Conservation (phyloP, 2,888 invertebrate species). For the Erebia epiphron region DNA sequence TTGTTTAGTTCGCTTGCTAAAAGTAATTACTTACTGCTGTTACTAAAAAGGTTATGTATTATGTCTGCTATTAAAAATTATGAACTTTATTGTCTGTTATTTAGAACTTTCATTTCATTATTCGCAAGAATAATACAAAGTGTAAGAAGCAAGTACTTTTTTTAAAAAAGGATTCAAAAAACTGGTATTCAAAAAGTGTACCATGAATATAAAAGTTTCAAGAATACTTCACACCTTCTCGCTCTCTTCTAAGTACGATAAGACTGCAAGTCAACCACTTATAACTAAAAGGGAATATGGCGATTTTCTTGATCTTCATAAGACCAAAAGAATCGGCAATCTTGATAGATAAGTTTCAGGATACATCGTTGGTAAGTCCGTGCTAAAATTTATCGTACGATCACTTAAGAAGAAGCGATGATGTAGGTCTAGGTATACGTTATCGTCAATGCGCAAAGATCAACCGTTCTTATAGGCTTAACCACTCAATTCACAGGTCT, state of each 20-base stretch:
- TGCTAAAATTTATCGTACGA: background rate
- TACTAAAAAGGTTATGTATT: no score
- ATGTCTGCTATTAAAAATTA: no score
- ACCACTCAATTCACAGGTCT: no score
- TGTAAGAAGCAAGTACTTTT: no score
- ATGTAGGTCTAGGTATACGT: no score
- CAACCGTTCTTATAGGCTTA: no score
- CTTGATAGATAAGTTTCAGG: background rate
- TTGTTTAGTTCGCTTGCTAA: slow-evolving; percentile 1
- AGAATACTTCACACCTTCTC: slow-evolving; percentile 2
- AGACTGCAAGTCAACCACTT: slow-evolving; percentile 1
- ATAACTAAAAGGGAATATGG: background rate
- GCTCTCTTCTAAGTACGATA: slow-evolving; percentile 3
- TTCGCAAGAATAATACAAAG: no score
- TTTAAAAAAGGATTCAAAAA: background rate
- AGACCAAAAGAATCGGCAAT: background rate
- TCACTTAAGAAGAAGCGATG: no score
- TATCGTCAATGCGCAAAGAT: no score
- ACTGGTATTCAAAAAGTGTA: background rate
- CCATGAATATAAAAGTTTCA: background rate
- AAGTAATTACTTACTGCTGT: slow-evolving; percentile 9
- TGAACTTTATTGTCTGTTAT: no score
- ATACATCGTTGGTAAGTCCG: background rate
- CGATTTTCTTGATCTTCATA: slow-evolving; percentile 12
- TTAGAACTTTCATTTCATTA: no score